Evolutionary conservation across 2,888 invertebrate species (phyloP).

Genomic region (Spisula subtruncata): DNA sequence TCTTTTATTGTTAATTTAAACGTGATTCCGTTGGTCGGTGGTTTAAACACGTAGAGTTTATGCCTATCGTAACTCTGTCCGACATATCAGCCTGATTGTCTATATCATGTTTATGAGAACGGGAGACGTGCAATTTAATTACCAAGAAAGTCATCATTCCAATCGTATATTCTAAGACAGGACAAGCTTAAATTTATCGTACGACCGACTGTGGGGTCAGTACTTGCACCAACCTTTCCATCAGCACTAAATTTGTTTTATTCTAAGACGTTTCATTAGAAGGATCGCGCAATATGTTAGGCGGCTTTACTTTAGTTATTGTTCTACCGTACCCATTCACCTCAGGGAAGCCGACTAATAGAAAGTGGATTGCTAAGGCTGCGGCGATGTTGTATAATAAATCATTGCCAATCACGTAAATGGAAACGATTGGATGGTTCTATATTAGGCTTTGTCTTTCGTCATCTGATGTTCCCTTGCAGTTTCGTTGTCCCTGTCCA

Average conservation of each 20-base stretch:
- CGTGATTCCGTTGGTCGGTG: background rate
- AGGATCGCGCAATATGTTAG: background rate
- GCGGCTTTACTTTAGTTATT: slow-evolving; percentile 1
- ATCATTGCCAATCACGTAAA: background rate
- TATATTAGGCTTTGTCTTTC: background rate
- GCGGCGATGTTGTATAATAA: background rate
- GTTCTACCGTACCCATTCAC: background rate
- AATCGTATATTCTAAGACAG: background rate
- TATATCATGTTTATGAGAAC: background rate
- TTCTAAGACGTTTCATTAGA: background rate
- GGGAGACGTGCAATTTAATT: slow-evolving; percentile 19
- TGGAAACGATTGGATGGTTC: background rate
- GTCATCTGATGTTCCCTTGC: too few species aligned
- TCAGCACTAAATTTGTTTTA: background rate
- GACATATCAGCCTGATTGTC: background rate
- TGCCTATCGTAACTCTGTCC: background rate
- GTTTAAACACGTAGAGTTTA: background rate
- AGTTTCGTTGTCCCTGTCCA: too few species aligned
- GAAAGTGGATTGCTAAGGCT: background rate
- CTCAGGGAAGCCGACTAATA: background rate
- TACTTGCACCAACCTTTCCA: background rate
- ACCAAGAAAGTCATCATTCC: background rate
- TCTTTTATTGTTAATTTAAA: too few species aligned
- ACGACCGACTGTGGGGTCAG: background rate
- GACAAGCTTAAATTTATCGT: background rate